Evolutionary conservation across 2,797 vertebrate genomes (phyloP).

Genomic region (Coregonus suidteri): DNA sequence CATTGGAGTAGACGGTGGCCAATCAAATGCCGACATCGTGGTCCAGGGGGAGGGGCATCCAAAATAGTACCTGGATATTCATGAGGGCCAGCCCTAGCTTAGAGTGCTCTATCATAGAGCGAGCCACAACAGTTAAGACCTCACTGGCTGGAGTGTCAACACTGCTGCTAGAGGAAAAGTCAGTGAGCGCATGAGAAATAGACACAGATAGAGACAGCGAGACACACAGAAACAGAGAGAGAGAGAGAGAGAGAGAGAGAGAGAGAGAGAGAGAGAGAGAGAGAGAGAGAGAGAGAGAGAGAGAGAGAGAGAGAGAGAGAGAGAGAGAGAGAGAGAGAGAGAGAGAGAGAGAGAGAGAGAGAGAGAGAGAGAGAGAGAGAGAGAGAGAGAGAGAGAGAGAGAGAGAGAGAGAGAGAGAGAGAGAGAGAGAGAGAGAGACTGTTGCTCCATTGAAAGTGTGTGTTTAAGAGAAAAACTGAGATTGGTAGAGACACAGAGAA

Average conservation of each 20-base stretch:
- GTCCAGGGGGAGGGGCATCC: constrained; percentile 56
- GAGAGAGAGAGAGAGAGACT: constrained; percentile 27
- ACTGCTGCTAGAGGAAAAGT: background rate
- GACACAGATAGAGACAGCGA: constrained; percentile 42
- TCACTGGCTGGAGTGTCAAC: constrained; percentile 18
- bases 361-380: too few relatives aligned
- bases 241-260: too few relatives aligned
- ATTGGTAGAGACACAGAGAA: constrained; percentile 5
- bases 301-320: constrained; percentile 33
- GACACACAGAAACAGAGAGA: constrained; percentile 40
- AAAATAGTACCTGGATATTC: constrained; percentile 52
- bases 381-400: background rate
- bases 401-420: constrained; percentile 46
- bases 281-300: too few relatives aligned
- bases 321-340: too few relatives aligned
- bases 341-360: too few relatives aligned
- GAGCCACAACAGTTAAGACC: constrained; percentile 58
- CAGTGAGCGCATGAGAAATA: background rate
- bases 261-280: too few relatives aligned
- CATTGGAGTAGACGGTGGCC: constrained; percentile 61
- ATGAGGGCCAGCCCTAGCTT: constrained; percentile 47
- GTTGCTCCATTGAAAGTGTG: constrained; percentile 44
- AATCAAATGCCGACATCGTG: constrained; percentile 44
- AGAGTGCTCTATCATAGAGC: constrained; percentile 57
- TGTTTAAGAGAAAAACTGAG: constrained; percentile 31